phyloP scores from a whole-genome alignment of 2,888 invertebrate species.

The Drosophila testacea region DNA sequence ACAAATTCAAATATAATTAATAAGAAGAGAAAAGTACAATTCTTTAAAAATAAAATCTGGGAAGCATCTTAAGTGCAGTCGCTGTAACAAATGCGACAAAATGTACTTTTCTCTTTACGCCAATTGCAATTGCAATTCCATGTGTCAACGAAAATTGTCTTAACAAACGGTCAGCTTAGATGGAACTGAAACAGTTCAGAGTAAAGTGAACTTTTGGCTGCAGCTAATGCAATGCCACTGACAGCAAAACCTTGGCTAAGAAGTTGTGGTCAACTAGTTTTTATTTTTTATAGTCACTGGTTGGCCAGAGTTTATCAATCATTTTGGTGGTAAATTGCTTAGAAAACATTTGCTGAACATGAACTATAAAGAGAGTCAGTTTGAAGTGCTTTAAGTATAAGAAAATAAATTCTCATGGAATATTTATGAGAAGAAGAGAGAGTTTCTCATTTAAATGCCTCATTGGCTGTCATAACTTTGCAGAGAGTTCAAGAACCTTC shows the following conservation, averaged over 20 bases:
- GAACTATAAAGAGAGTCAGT: constrained; percentile 28
- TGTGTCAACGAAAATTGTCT: constrained; percentile 79
- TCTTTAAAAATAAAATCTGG: too few relatives aligned
- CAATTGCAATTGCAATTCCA: constrained; percentile 65
- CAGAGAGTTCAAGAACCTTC: constrained; percentile 44
- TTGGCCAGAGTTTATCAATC: constrained; percentile 82
- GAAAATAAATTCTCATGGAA: constrained; percentile 2
- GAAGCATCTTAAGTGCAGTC: background rate
- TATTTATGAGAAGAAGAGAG: constrained; percentile 25
- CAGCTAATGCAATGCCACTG: constrained; percentile 59
- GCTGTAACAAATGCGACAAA: constrained; percentile 44
- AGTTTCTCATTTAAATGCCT: constrained; percentile 37
- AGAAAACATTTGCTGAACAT: constrained; percentile 76
- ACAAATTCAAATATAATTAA: too few relatives aligned
- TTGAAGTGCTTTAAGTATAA: constrained; percentile 3
- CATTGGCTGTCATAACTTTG: constrained; percentile 51
- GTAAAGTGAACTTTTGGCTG: constrained; percentile 51
- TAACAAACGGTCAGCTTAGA: constrained; percentile 52
- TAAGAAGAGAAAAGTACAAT: too few relatives aligned
- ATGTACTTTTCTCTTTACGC: constrained; percentile 13
- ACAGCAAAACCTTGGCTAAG: constrained; percentile 42
- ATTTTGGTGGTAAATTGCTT: constrained; percentile 84
- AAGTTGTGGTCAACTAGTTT: constrained; percentile 38
- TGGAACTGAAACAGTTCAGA: constrained; percentile 11
- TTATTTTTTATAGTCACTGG: constrained; percentile 18